These are phyloP conservation scores for Copidosoma floridanum DNA, from an alignment of 1,140 invertebrate species.

Conservation along the genomic window DNA sequence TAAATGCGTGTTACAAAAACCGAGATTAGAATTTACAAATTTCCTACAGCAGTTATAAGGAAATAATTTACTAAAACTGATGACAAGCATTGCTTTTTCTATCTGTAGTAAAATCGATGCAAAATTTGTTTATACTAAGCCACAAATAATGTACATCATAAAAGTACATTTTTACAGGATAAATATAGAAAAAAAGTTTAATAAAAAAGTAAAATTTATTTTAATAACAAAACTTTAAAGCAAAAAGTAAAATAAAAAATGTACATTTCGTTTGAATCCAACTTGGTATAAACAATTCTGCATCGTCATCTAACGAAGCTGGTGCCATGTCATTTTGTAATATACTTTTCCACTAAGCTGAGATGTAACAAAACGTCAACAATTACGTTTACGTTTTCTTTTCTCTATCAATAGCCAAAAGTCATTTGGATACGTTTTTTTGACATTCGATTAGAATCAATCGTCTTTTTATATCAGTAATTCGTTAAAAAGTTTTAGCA, in stretches of 20 bases:
- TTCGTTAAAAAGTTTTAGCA: no score
- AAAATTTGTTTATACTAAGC: slow-evolving; percentile 19
- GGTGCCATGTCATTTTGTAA: slow-evolving; percentile 29
- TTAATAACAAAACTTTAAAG: no score
- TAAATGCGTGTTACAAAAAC: slow-evolving; percentile 21
- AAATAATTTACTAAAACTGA: slow-evolving; percentile 21
- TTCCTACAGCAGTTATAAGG: slow-evolving; percentile 14
- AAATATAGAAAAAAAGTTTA: slow-evolving; percentile 16
- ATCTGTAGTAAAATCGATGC: slow-evolving; percentile 8
- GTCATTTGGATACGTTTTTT: no score
- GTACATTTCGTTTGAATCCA: slow-evolving; percentile 5
- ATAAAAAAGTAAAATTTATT: not conserved
- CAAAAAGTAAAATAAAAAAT: slow-evolving; percentile 18
- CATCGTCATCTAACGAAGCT: slow-evolving; percentile 22
- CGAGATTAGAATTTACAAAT: slow-evolving; percentile 21
- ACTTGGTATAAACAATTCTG: slow-evolving; percentile 9
- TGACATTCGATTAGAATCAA: no score
- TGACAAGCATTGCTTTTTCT: slow-evolving; percentile 22
- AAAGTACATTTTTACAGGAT: slow-evolving; percentile 25
- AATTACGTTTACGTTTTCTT: no score
- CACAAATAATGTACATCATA: not conserved
- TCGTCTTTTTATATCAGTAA: no score
- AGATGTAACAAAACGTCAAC: slow-evolving; percentile 15
- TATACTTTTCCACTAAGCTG: slow-evolving; percentile 25
- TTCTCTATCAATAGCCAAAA: no score